Conservation (phyloP, 2,113 vertebrate species). For the Scomber japonicus region DNA sequence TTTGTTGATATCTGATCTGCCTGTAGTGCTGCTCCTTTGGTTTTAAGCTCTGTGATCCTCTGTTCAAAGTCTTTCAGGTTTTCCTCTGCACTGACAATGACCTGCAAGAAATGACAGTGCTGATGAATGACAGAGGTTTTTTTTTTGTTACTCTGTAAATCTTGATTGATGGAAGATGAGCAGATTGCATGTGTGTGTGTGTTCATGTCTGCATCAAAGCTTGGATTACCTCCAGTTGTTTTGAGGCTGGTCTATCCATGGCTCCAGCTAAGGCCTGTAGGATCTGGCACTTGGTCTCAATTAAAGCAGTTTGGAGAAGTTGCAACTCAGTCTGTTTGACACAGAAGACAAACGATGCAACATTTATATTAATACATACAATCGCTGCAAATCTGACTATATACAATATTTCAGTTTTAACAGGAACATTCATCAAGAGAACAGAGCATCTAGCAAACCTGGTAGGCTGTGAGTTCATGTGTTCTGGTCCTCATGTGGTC, state of each 20-base stretch:
- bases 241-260: constrained; percentile 87
- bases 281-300: constrained; percentile 91
- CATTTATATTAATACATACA: not conserved
- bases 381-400: too few relatives aligned
- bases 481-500: constrained; percentile 89
- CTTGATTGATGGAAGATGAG: not conserved
- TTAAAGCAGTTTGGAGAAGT: constrained; percentile 89
- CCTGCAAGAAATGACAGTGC: constrained; percentile 71
- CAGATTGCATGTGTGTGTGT: not conserved
- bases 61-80: constrained; percentile 91
- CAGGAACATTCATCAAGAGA: not conserved
- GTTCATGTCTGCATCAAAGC: not conserved
- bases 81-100: constrained; percentile 91
- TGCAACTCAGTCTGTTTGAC: constrained; percentile 90
- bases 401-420: not conserved
- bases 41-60: constrained; percentile 91
- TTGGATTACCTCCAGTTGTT: constrained; percentile 92
- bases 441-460: constrained; percentile 81
- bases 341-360: constrained; percentile 21
- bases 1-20: constrained; percentile 89
- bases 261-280: constrained; percentile 91
- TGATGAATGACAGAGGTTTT: not conserved
- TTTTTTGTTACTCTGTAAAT: not conserved
- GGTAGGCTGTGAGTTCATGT: constrained; percentile 89
- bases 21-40: constrained; percentile 87